Base-by-base conservation (phyloP, 2,888 invertebrate species). In the Tachystola acroxantha region DNA sequence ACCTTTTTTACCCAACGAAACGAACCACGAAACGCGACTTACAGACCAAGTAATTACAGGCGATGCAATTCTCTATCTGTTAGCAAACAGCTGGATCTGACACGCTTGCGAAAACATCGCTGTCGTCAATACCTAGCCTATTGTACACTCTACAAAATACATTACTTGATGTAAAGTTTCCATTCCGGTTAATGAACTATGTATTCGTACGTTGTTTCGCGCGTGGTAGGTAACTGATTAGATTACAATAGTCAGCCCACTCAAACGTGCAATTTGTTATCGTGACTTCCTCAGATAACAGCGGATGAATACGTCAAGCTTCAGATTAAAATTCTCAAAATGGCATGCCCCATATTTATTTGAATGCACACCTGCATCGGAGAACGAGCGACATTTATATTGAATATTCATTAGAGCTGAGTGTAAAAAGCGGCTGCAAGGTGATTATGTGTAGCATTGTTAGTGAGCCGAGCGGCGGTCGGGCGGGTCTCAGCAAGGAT, bases 401-500 rank as follows among this genome's bases (percentile, higher is more conserved):
- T 35, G 12, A 35, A 35, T 36, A 36, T 24, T 16, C 30, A 36
- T 22, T 30, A 16, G 14, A 20, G 22, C 29, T 10, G 13, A 29
- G 10, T 35, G 22, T 22, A 35, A 34, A 34, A 36, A 40, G 30
- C 11, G 35, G 29, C 16, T 9, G 35, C 37, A 37, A 35, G 37
- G 37, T 40, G 32, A 37, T 37, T 35, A 22, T 28, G 42, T 28
- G 41, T 56, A 53, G 55, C 45, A 56, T 64, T 56, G 53, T 57
- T 53, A 44, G 49, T 45, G 53, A 48, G 40, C 49, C 50, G 49
- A 56, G 50, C 48, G 47, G 46, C 51, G 46, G 61, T 59, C 67
- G 63, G 69, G 67, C 63, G 63, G 64, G 72, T 71, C 63, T 71
- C 57, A 42, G 69, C 73, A 78, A 81, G 82, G 82, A 84, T 84